These are phyloP conservation scores for Sarcoramphus papa DNA, from an alignment of 2,797 vertebrate genomes.

Conservation along the genomic window DNA sequence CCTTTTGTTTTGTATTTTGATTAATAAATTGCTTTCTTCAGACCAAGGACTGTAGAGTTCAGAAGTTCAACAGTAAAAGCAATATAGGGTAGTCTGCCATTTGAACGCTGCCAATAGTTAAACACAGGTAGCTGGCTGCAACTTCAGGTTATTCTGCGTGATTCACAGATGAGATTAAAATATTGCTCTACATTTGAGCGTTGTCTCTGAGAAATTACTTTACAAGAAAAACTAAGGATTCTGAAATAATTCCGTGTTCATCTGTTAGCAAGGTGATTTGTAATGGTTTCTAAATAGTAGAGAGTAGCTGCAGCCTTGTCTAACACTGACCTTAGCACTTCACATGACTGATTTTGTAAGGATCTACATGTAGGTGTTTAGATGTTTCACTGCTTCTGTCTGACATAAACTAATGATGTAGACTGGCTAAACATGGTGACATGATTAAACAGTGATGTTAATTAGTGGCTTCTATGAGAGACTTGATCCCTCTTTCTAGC, in stretches of 20 bases:
- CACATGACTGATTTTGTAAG: conserved; percentile 73
- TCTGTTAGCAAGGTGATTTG: conserved; percentile 45
- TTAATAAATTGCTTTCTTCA: background rate
- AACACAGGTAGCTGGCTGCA: background rate
- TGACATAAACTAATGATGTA: conserved; percentile 81
- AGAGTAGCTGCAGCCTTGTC: conserved; percentile 56
- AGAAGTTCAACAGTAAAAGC: background rate
- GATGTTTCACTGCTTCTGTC: conserved; percentile 58
- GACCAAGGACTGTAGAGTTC: background rate
- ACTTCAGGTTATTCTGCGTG: background rate
- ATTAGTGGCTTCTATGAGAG: conserved; percentile 69
- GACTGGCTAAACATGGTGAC: conserved; percentile 70
- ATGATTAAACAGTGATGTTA: conserved; percentile 77
- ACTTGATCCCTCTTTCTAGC: conserved; percentile 51
- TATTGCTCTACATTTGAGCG: background rate
- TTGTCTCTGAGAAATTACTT: conserved; percentile 42
- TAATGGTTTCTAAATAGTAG: conserved; percentile 58
- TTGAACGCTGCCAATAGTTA: background rate
- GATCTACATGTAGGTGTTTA: conserved; percentile 67
- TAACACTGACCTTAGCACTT: conserved; percentile 62
- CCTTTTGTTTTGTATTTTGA: background rate
- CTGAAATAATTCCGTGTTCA: background rate
- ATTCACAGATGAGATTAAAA: background rate
- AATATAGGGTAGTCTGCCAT: background rate
- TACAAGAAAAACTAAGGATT: conserved; percentile 28